Evolutionary conservation across 2,113 vertebrate species (phyloP).

Genomic region (Cynoglossus semilaevis): DNA sequence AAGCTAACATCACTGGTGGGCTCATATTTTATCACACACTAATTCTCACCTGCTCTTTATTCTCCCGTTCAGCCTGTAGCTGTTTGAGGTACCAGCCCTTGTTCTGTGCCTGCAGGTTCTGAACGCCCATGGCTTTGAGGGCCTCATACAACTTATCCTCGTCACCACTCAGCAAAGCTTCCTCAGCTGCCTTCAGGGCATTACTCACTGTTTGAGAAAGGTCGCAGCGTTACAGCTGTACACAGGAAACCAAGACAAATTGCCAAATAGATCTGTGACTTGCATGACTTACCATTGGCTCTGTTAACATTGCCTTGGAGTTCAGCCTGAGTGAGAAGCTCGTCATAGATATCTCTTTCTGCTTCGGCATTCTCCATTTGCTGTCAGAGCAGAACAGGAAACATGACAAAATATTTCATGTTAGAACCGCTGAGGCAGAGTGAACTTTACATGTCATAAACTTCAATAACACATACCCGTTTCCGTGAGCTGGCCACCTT

Average conservation of each 20-base stretch:
- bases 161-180: slow-evolving; percentile 78
- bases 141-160: slow-evolving; percentile 75
- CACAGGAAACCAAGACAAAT: neutral
- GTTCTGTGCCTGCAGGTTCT: slow-evolving; percentile 82
- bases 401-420: neutral
- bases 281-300: slow-evolving; percentile 85
- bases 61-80: slow-evolving; percentile 80
- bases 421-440: neutral
- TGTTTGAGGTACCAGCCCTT: slow-evolving; percentile 95
- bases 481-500: slow-evolving; percentile 91
- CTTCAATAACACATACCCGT: slow-evolving; percentile 72
- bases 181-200: slow-evolving; percentile 79
- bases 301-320: slow-evolving; percentile 97
- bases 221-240: neutral
- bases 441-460: too few relatives aligned
- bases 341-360: slow-evolving; percentile 93
- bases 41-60: slow-evolving; percentile 83
- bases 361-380: slow-evolving; percentile 82
- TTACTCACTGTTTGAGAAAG: slow-evolving; percentile 72
- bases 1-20: neutral
- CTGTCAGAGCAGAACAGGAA: slow-evolving; percentile 26
- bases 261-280: neutral
- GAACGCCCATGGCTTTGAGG: slow-evolving; percentile 82
- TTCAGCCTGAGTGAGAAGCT: slow-evolving; percentile 95
- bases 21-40: neutral